Conservation (phyloP, 1,140 invertebrate species). For the Agrilus planipennis region DNA sequence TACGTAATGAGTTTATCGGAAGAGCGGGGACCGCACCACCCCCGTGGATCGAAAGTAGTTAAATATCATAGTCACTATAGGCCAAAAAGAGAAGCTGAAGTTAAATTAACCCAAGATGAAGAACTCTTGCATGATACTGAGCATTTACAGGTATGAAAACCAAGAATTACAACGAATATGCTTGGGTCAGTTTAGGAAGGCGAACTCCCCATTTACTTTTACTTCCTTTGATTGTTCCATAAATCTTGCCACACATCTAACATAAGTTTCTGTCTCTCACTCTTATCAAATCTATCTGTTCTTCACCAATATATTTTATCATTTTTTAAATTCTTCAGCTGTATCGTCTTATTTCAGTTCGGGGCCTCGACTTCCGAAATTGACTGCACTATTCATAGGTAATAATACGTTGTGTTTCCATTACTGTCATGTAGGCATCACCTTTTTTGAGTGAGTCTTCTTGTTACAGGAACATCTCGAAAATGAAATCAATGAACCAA, state of each 20-base stretch:
- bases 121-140: constrained; percentile 55
- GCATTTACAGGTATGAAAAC: constrained; percentile 34
- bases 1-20: background rate
- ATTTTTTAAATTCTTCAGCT: too few species aligned
- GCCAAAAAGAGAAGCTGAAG: constrained; percentile 29
- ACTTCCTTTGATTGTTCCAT: too few species aligned
- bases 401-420: background rate
- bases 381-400: background rate
- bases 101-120: constrained; percentile 52
- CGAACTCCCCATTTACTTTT: too few species aligned
- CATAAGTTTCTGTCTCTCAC: too few species aligned
- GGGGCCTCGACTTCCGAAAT: background rate
- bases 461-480: constrained; percentile 64
- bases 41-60: constrained; percentile 42
- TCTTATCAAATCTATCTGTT: too few species aligned
- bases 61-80: constrained; percentile 48
- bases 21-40: constrained; percentile 60
- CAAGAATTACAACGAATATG: too few species aligned
- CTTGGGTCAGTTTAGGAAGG: too few species aligned
- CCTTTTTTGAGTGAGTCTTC: too few species aligned
- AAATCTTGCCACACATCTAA: too few species aligned
- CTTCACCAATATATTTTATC: too few species aligned
- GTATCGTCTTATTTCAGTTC: too few species aligned
- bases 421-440: constrained; percentile 30
- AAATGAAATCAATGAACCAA: constrained; percentile 39